Conservation (phyloP, 1,140 invertebrate species). For the Tetragonula clypearis region DNA sequence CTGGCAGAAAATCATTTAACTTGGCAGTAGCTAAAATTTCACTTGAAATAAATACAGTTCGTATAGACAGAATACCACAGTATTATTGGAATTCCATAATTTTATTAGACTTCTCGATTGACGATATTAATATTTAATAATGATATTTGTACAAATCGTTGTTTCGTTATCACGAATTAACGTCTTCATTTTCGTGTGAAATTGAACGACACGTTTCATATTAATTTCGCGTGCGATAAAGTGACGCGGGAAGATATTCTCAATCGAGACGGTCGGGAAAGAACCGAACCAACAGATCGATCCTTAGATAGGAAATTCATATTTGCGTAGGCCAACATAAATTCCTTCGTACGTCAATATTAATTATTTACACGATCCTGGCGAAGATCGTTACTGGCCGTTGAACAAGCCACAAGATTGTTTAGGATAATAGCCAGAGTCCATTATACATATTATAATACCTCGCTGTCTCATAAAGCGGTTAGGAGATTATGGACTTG, state of each 20-base stretch:
- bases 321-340: conserved; percentile 1
- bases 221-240: no score
- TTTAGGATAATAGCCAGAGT: conserved; percentile 52
- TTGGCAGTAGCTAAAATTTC: no score
- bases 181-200: no score
- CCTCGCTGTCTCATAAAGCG: conserved; percentile 54
- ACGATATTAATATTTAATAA: no score
- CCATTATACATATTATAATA: conserved; percentile 58
- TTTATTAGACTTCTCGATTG: no score
- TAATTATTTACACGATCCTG: conserved; percentile 40
- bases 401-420: conserved; percentile 57
- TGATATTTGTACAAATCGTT: no score
- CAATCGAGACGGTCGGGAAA: background rate
- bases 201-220: no score
- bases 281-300: background rate
- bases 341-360: conserved; percentile 13
- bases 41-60: no score
- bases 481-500: conserved; percentile 19
- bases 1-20: no score
- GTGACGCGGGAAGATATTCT: background rate
- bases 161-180: no score
- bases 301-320: conserved; percentile 11
- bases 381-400: conserved; percentile 23
- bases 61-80: no score
- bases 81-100: no score